Evolutionary conservation across 2,888 invertebrate genomes (phyloP).

Genomic region (Zhuqinia jingwanae): DNA sequence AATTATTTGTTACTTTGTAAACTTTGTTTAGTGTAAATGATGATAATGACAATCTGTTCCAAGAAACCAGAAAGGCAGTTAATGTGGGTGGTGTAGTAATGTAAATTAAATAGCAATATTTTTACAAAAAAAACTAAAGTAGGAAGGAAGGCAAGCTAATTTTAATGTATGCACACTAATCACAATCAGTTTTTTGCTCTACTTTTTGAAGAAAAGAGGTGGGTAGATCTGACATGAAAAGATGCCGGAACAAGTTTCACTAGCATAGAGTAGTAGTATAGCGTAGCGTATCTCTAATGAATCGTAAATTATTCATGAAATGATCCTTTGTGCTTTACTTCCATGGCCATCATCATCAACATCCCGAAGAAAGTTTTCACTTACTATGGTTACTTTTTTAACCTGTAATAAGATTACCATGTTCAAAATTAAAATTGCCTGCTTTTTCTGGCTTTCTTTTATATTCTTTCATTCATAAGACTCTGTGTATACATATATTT

Average conservation of each 20-base stretch:
- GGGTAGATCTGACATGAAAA: background rate
- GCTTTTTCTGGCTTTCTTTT: background rate
- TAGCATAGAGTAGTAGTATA: background rate
- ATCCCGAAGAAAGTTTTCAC: no score
- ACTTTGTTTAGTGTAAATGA: background rate
- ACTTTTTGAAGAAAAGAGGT: background rate
- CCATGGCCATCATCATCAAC: no score
- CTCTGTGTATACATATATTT: background rate
- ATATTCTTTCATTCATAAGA: no score
- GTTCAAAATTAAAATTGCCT: background rate
- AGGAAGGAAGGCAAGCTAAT: background rate
- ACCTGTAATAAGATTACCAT: no score
- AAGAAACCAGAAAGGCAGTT: background rate
- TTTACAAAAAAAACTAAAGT: no score
- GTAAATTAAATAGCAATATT: background rate
- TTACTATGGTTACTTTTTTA: no score
- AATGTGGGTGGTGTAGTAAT: conserved; percentile 2
- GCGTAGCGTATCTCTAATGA: conserved; percentile 25
- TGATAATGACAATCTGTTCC: background rate
- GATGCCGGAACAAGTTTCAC: background rate
- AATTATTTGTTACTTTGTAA: background rate
- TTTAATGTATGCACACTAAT: background rate
- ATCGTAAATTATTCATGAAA: conserved; percentile 60
- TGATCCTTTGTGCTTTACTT: background rate
- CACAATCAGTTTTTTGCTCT: background rate